Percentiles rank a stretch among this genome's conserved stretches.
Evolutionary conservation across 2,888 invertebrate species (phyloP).

Genomic region (Esperia sulphurella): DNA sequence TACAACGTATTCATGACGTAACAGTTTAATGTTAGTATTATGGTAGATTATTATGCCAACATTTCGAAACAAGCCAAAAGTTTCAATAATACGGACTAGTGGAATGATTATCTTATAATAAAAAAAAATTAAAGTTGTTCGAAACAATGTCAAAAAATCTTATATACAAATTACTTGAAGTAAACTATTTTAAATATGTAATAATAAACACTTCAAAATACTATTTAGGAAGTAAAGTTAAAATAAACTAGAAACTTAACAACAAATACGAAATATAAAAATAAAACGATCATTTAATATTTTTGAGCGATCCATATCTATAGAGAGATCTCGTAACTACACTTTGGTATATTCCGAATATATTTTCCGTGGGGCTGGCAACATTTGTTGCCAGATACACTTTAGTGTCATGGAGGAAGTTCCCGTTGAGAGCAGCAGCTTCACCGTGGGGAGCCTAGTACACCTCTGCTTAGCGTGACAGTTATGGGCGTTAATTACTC

Average conservation of each 20-base stretch:
- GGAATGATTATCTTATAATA: conserved; percentile 31
- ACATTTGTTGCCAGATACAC: no score
- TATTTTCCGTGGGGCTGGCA: background rate
- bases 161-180: conserved; percentile 28
- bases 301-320: conserved; percentile 40
- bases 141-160: conserved; percentile 22
- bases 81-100: conserved; percentile 38
- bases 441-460: background rate
- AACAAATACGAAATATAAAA: conserved; percentile 17
- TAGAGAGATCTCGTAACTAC: conserved; percentile 51
- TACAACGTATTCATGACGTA: background rate
- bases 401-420: conserved; percentile 13
- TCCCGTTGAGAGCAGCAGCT: background rate
- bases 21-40: background rate
- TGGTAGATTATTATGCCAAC: conserved; percentile 3
- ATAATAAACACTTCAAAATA: background rate
- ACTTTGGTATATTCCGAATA: conserved; percentile 54
- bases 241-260: conserved; percentile 12
- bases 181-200: background rate
- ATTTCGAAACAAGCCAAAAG: conserved; percentile 2
- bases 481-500: no score
- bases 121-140: conserved; percentile 44
- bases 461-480: no score
- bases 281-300: conserved; percentile 18
- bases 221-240: conserved; percentile 11